A percentile compares a stretch with the other conserved stretches of the same genome.
Evolutionary conservation across 2,113 vertebrate genomes (phyloP).

Genomic region (Pelecanoides urinatrix): DNA sequence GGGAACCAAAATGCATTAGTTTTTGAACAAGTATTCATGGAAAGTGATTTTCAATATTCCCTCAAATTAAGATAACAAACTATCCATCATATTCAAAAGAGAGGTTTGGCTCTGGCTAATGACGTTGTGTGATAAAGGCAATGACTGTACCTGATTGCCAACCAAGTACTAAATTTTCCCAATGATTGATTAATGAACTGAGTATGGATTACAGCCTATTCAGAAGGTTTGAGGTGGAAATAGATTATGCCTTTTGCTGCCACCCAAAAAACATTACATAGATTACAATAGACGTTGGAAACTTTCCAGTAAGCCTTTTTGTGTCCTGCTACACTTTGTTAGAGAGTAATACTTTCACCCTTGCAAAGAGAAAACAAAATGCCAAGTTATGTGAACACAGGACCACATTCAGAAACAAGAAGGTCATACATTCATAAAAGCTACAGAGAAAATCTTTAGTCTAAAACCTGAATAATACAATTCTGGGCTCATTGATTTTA

Average conservation of each 20-base stretch:
- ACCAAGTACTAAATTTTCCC: background rate
- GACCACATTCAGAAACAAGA: background rate
- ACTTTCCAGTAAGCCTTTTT: background rate
- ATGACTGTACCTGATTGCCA: background rate
- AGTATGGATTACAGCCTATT: background rate
- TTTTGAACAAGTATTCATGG: background rate
- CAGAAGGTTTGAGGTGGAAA: background rate
- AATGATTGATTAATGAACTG: background rate
- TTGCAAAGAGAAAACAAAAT: background rate
- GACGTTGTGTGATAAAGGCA: background rate
- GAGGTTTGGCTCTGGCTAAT: background rate
- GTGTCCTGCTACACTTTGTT: background rate
- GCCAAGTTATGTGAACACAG: background rate
- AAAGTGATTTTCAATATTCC: background rate
- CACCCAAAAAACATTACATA: background rate
- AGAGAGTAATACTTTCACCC: background rate
- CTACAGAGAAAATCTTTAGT: background rate
- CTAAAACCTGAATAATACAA: background rate
- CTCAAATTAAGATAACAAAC: background rate
- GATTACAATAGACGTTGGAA: background rate
- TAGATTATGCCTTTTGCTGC: background rate
- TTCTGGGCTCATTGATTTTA: conserved; percentile 4
- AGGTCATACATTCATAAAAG: background rate
- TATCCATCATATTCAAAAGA: background rate
- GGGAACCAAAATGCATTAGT: background rate